These are phyloP conservation scores for Pyrocephalus nanus DNA, from an alignment of 2,797 vertebrate species.

Conservation along the genomic window DNA sequence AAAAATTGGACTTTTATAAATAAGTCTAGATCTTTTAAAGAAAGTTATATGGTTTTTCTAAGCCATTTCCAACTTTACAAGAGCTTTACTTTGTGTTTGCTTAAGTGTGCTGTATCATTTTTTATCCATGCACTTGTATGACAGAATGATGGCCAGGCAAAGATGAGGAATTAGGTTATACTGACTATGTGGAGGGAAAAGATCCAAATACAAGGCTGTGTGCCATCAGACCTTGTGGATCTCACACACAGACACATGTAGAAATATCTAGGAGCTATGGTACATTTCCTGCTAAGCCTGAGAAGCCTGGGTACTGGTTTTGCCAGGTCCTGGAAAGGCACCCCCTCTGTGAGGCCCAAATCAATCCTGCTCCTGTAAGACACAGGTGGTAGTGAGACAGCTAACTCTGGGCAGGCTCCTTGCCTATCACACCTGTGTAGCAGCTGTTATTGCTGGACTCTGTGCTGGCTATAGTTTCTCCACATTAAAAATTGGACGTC, in stretches of 20 bases:
- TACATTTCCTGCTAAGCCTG: neutral
- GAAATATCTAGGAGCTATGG: accelerated
- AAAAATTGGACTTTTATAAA: neutral
- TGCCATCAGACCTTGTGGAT: neutral
- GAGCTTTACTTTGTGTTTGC: neutral
- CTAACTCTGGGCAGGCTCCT: neutral
- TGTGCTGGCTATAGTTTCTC: neutral
- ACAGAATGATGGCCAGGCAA: neutral
- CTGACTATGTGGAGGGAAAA: neutral
- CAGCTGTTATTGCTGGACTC: neutral
- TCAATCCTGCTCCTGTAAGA: neutral
- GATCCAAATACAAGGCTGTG: neutral
- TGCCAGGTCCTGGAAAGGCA: neutral
- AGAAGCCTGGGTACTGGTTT: neutral
- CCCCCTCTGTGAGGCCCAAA: neutral
- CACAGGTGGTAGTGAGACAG: neutral
- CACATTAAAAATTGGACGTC: neutral
- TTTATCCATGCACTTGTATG: neutral
- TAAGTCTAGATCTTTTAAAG: neutral
- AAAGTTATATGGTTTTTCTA: neutral
- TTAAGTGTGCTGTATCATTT: neutral
- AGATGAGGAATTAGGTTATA: neutral
- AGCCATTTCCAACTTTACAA: neutral
- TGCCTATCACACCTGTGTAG: neutral
- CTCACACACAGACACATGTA: accelerated